A percentile compares a stretch with the other conserved stretches of the same genome.
Conservation (phyloP, 2,797 vertebrate species). For the Pantherophis alleghaniensis region DNA sequence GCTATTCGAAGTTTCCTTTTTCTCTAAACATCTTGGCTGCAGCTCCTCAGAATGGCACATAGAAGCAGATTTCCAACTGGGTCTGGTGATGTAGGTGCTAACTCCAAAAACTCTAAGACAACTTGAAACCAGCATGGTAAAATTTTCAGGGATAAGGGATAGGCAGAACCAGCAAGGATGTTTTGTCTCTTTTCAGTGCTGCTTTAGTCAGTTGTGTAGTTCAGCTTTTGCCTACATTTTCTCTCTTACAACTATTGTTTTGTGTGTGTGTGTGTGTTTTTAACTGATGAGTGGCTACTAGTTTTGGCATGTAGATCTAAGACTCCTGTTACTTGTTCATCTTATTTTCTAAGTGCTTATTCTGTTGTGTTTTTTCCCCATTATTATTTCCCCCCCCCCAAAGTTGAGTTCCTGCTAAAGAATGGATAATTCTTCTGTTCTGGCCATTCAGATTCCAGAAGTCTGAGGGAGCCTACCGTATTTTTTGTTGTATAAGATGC, state of each 20-base stretch:
- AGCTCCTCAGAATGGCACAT: neutral
- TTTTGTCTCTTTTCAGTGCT: neutral
- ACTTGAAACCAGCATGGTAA: neutral
- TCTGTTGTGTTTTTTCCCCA: neutral
- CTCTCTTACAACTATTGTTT: neutral
- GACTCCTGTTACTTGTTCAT: neutral
- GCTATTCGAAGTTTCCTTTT: neutral
- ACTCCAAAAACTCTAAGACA: neutral
- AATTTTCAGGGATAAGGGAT: neutral
- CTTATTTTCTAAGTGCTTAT: neutral
- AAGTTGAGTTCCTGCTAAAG: neutral
- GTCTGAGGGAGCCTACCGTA: neutral
- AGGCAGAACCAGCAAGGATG: neutral
- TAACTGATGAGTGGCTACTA: neutral
- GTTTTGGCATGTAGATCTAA: neutral
- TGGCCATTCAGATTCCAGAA: neutral
- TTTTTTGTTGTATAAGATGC: too few relatives aligned
- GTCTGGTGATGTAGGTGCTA: neutral
- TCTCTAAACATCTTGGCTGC: neutral
- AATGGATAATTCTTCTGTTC: neutral
- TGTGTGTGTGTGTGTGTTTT: too few relatives aligned
- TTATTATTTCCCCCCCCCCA: neutral
- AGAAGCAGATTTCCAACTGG: neutral
- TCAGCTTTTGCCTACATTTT: neutral
- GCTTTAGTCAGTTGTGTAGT: neutral